A percentile compares a stretch with the other conserved stretches of the same genome.
These are phyloP conservation scores for Drosophila eohydei DNA, from an alignment of 2,888 invertebrate genomes.

Conservation along the genomic window DNA sequence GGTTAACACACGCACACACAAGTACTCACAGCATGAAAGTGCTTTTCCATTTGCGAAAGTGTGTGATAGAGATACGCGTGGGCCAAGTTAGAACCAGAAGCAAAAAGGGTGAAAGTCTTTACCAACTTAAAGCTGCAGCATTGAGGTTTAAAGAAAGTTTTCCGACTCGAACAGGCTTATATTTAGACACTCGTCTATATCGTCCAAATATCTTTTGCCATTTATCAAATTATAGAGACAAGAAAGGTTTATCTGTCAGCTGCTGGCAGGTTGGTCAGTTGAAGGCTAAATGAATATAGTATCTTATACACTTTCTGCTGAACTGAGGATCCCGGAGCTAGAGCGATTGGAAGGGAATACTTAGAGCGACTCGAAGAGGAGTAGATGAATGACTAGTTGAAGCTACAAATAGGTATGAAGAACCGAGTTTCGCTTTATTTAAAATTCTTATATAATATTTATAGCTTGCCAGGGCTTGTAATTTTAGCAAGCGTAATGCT, in stretches of 20 bases:
- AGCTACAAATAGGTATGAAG: too few relatives aligned
- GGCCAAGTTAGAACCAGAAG: conserved; percentile 5
- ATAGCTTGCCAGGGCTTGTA: too few relatives aligned
- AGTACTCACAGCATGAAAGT: conserved; percentile 37
- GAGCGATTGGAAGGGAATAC: too few relatives aligned
- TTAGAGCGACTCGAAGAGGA: too few relatives aligned
- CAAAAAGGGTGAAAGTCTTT: conserved; percentile 12
- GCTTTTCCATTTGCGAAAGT: conserved; percentile 51
- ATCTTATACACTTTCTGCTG: too few relatives aligned
- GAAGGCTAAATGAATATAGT: too few relatives aligned
- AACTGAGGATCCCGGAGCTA: too few relatives aligned
- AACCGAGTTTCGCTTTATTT: too few relatives aligned
- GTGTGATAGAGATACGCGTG: conserved; percentile 10
- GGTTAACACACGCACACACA: conserved; percentile 42
- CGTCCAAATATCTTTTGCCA: background rate
- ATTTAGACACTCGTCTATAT: background rate
- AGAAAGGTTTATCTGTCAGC: too few relatives aligned
- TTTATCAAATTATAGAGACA: background rate
- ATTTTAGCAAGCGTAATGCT: too few relatives aligned
- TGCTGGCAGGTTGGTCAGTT: background rate
- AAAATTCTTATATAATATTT: too few relatives aligned
- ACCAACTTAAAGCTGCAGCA: conserved; percentile 13
- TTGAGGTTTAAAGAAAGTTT: background rate
- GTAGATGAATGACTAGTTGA: too few relatives aligned
- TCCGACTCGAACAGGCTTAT: background rate